These are phyloP conservation scores for Stenodera caucasica DNA, from an alignment of 2,888 invertebrate genomes.

Conservation along the genomic window DNA sequence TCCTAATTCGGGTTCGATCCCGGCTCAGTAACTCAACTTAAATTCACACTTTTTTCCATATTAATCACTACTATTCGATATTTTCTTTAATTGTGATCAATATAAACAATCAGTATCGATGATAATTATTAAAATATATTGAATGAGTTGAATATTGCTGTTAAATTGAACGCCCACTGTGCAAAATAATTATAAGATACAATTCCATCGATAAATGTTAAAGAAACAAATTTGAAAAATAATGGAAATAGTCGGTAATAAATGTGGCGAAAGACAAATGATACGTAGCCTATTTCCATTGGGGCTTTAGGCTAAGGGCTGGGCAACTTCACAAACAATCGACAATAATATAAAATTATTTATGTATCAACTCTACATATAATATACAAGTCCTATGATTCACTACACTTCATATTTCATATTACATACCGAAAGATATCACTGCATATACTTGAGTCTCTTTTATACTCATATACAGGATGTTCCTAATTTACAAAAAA, in stretches of 20 bases:
- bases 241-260: conserved; percentile 34
- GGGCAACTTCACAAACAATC: conserved; percentile 33
- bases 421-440: conserved; percentile 39
- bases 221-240: conserved; percentile 37
- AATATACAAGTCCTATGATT: conserved; percentile 37
- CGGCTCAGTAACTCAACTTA: too few species aligned
- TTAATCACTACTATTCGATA: too few species aligned
- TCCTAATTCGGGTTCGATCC: too few species aligned
- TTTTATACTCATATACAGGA: conserved; percentile 7
- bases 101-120: too few species aligned
- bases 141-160: conserved; percentile 9
- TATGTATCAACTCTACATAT: conserved; percentile 26
- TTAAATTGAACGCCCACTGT: conserved; percentile 14
- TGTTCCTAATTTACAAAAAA: too few species aligned
- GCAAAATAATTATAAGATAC: conserved; percentile 39
- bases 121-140: too few species aligned
- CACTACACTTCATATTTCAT: conserved; percentile 46
- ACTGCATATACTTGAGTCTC: conserved; percentile 26
- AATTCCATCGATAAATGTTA: conserved; percentile 36
- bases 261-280: conserved; percentile 35
- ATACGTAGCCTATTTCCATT: conserved; percentile 34
- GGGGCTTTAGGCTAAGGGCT: conserved; percentile 26
- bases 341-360: conserved; percentile 32
- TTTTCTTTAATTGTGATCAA: neutral
- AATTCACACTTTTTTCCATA: too few species aligned